Percentiles rank a stretch among this genome's conserved stretches.
These are phyloP conservation scores for Synergus itoensis DNA, from an alignment of 2,888 invertebrate species.

Conservation along the genomic window DNA sequence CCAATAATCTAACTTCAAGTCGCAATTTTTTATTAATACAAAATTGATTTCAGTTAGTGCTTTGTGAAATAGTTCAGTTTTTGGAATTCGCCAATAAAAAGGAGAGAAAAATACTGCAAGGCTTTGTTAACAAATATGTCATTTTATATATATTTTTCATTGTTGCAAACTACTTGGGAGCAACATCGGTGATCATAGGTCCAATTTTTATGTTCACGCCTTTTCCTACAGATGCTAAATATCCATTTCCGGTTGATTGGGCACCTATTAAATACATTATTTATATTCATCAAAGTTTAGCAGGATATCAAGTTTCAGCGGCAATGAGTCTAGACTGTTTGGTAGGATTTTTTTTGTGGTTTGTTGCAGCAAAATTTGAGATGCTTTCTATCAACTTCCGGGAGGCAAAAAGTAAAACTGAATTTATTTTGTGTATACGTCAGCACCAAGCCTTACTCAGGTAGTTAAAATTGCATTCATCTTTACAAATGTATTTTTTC, in stretches of 20 bases:
- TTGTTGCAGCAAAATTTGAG: constrained; percentile 9
- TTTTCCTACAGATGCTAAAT: constrained; percentile 31
- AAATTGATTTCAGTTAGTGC: not conserved
- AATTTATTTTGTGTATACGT: not conserved
- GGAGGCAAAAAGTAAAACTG: not conserved
- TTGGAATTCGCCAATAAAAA: not conserved
- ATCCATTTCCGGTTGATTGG: constrained; percentile 4
- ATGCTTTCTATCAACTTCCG: not conserved
- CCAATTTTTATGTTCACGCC: not conserved
- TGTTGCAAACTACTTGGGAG: constrained; percentile 3
- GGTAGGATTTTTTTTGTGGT: constrained; percentile 6
- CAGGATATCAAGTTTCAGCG: constrained; percentile 19
- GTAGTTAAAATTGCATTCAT: not conserved
- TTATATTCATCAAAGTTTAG: constrained; percentile 13
- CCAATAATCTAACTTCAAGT: no score
- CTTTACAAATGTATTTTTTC: not conserved
- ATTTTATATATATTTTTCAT: constrained; percentile 8
- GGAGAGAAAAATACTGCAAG: constrained; percentile 3
- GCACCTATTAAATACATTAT: not conserved
- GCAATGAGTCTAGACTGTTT: constrained; percentile 4
- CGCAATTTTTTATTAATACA: no score
- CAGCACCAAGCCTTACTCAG: not conserved
- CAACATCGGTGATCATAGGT: not conserved
- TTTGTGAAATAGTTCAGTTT: not conserved
- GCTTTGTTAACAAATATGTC: not conserved